Conservation (phyloP, 1,140 invertebrate species). For the Drosophila quadrilineata region DNA sequence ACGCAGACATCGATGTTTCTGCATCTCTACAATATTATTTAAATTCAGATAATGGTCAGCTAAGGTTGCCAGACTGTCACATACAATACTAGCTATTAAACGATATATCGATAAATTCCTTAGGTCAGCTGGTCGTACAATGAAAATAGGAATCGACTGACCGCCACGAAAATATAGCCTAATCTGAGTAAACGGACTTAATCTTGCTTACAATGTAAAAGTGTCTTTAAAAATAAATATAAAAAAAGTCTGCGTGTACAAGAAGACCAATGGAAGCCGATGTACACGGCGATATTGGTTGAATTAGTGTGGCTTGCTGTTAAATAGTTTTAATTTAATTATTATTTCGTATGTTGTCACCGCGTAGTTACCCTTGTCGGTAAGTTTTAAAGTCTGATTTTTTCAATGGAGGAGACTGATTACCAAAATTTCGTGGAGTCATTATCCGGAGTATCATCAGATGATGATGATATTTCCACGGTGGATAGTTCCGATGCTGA, state of each 20-base stretch:
- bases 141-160: too few species aligned
- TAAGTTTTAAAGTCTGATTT: conserved; percentile 63
- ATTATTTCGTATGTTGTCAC: neutral
- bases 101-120: too few species aligned
- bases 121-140: too few species aligned
- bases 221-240: too few species aligned
- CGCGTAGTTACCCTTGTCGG: conserved; percentile 10
- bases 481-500: conserved; percentile 72
- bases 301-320: conserved; percentile 3
- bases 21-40: too few species aligned
- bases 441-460: conserved; percentile 68
- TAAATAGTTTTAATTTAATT: conserved; percentile 5
- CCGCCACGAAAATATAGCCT: too few species aligned
- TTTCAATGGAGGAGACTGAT: conserved; percentile 66
- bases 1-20: too few species aligned
- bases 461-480: conserved; percentile 68
- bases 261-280: neutral
- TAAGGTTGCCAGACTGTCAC: too few species aligned
- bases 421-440: conserved; percentile 65
- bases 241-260: neutral
- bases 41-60: too few species aligned
- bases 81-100: too few species aligned
- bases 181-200: too few species aligned
- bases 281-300: neutral
- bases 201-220: too few species aligned